Conservation (phyloP, 2,888 invertebrate species). For the Scaptomyza parva region DNA sequence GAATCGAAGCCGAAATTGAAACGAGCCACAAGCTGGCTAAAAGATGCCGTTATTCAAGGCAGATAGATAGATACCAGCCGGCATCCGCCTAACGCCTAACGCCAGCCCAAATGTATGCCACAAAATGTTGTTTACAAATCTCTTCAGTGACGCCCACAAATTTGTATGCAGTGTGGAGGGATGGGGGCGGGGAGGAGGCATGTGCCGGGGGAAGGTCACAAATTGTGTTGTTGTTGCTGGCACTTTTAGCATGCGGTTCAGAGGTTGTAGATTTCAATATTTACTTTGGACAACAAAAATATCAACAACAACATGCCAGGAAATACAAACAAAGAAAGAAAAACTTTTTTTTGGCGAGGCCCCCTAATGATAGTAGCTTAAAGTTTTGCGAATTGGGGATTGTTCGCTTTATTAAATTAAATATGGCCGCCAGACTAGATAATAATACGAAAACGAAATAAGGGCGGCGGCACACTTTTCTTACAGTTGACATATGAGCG, state of each 20-base stretch:
- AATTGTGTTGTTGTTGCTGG: slow-evolving; percentile 48
- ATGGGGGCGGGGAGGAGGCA: slow-evolving; percentile 19
- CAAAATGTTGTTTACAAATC: slow-evolving; percentile 81
- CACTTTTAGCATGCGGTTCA: slow-evolving; percentile 66
- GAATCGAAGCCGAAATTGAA: slow-evolving; percentile 37
- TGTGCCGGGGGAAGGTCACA: not conserved
- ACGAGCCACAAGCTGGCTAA: slow-evolving; percentile 21
- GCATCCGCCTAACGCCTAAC: slow-evolving; percentile 3
- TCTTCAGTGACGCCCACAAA: slow-evolving; percentile 75
- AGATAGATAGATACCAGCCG: slow-evolving; percentile 5
- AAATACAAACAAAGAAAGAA: slow-evolving; percentile 28
- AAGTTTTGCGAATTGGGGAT: slow-evolving; percentile 53
- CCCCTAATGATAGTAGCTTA: slow-evolving; percentile 67
- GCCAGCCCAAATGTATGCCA: slow-evolving; percentile 70
- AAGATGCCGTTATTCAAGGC: slow-evolving; percentile 34
- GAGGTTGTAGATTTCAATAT: slow-evolving; percentile 74
- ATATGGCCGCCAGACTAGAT: slow-evolving; percentile 30
- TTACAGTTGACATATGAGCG: slow-evolving; percentile 55
- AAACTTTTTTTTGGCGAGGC: slow-evolving; percentile 61
- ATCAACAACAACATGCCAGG: slow-evolving; percentile 33
- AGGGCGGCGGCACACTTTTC: slow-evolving; percentile 30
- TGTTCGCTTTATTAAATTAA: slow-evolving; percentile 72
- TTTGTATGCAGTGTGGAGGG: slow-evolving; percentile 64
- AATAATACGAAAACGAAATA: slow-evolving; percentile 11
- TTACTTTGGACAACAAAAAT: slow-evolving; percentile 56